These are phyloP conservation scores for Brotogeris chrysoptera DNA, from an alignment of 2,797 vertebrate species.

Conservation along the genomic window DNA sequence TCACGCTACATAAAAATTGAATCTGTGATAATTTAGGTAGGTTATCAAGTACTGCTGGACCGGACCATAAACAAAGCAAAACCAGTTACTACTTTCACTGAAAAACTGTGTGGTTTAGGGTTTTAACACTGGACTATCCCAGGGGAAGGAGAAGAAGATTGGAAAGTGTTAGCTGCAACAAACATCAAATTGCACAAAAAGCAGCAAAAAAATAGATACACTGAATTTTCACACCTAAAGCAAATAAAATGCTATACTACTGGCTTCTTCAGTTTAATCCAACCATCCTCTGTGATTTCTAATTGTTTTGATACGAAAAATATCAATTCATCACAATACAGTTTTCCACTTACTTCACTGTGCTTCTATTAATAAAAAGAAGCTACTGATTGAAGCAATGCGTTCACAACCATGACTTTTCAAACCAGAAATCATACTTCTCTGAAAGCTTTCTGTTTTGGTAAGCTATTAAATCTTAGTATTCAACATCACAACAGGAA, in stretches of 20 bases:
- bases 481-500: neutral
- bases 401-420: neutral
- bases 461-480: neutral
- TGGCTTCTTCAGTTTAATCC: neutral
- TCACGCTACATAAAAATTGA: slow-evolving; percentile 44
- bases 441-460: neutral
- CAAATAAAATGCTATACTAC: neutral
- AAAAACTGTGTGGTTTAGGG: slow-evolving; percentile 4
- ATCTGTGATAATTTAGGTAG: slow-evolving; percentile 18
- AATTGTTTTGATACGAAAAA: slow-evolving; percentile 19
- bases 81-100: slow-evolving; percentile 26
- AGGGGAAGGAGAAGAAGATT: neutral
- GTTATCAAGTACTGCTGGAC: slow-evolving; percentile 15
- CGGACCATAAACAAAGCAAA: slow-evolving; percentile 39
- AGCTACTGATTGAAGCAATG: neutral
- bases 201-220: neutral
- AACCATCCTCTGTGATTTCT: neutral
- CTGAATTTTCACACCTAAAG: neutral
- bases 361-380: neutral
- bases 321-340: neutral
- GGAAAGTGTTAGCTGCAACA: neutral
- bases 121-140: neutral
- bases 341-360: neutral
- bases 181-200: neutral
- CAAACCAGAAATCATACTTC: neutral